A percentile compares a stretch with the other conserved stretches of the same genome.
Evolutionary conservation across 2,113 vertebrate genomes (phyloP).

Genomic region (Oryzias curvinotus): DNA sequence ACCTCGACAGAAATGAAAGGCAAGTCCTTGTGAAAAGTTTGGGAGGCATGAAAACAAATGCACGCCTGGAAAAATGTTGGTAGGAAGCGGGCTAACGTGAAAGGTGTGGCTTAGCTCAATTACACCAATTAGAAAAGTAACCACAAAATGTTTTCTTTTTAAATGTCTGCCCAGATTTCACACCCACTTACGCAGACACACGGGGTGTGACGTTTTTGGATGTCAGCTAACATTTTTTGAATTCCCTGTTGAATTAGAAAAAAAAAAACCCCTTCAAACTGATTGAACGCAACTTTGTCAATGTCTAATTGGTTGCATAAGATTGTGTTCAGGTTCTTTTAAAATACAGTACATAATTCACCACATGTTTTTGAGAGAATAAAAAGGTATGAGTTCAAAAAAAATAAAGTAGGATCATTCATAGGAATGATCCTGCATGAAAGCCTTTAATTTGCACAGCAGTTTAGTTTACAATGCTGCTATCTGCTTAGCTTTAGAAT

Average conservation of each 20-base stretch:
- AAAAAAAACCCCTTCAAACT: conserved; percentile 1
- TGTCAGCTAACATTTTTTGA: not conserved
- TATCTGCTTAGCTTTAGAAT: not conserved
- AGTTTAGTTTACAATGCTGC: not conserved
- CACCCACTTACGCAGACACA: too few species aligned
- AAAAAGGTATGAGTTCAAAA: too few species aligned
- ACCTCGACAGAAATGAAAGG: conserved; percentile 64
- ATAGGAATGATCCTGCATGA: too few species aligned
- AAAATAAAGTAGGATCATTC: too few species aligned
- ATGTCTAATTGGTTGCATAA: not conserved
- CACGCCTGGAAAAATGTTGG: conserved; percentile 26
- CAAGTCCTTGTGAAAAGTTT: conserved; percentile 65
- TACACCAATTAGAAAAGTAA: conserved; percentile 5
- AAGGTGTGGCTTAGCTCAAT: conserved; percentile 21
- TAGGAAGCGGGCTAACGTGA: conserved; percentile 12
- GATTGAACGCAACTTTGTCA: not conserved
- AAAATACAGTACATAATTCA: too few species aligned
- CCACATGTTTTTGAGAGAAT: too few species aligned
- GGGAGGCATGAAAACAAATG: conserved; percentile 59
- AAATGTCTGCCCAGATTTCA: not conserved
- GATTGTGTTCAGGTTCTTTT: not conserved
- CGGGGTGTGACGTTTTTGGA: too few species aligned
- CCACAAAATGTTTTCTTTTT: conserved; percentile 10
- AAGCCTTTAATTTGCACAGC: too few species aligned
- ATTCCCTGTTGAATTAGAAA: not conserved